Conservation (phyloP, 2,113 vertebrate species). For the Progne subis region DNA sequence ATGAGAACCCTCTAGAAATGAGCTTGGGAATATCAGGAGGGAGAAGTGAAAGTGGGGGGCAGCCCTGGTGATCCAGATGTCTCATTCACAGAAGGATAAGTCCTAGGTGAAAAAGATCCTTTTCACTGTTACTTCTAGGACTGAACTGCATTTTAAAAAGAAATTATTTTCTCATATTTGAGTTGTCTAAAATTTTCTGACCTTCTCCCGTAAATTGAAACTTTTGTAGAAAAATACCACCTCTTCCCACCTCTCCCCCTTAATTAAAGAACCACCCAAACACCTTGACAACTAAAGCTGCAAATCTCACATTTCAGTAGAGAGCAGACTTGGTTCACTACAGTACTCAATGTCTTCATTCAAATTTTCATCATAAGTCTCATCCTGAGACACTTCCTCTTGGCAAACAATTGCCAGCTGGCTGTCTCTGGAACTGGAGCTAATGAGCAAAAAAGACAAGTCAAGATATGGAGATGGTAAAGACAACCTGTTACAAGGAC, state of each 20-base stretch:
- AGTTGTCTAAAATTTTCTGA: background rate
- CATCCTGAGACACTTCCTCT: conserved; percentile 85
- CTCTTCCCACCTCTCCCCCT: conserved; percentile 16
- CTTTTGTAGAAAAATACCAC: background rate
- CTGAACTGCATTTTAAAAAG: background rate
- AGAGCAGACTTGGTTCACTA: conserved; percentile 86
- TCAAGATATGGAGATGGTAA: background rate
- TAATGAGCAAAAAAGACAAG: conserved; percentile 69
- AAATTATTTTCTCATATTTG: background rate
- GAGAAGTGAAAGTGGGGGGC: background rate
- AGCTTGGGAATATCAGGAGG: background rate
- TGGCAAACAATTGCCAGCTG: conserved; percentile 85
- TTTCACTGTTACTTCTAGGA: background rate
- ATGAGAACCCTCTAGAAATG: background rate
- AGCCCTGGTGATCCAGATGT: background rate
- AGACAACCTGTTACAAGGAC: conserved; percentile 45
- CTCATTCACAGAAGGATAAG: background rate
- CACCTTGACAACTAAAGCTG: background rate
- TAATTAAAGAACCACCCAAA: conserved; percentile 28
- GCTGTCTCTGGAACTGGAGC: conserved; percentile 91
- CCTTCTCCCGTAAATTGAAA: background rate
- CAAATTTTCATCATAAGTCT: conserved; percentile 84
- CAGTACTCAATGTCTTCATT: conserved; percentile 83
- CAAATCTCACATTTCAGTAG: conserved; percentile 88
- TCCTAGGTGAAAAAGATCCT: background rate